Evolutionary conservation across 1,140 invertebrate genomes (phyloP).

Genomic region (Tetramorium simillimum): DNA sequence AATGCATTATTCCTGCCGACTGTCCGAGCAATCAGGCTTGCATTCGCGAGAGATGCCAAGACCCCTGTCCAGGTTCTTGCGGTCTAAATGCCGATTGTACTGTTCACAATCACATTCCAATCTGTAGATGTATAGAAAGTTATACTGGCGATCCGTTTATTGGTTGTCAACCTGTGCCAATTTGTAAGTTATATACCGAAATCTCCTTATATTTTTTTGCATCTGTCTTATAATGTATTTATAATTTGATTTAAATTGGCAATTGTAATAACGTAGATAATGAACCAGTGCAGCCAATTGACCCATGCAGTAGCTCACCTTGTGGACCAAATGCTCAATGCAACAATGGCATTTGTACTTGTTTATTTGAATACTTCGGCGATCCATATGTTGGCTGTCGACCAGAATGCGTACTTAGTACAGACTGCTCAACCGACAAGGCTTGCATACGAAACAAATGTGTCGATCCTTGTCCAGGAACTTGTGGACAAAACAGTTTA

Average conservation of each 20-base stretch:
- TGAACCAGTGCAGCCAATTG: constrained; percentile 12
- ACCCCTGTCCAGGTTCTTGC: constrained; percentile 89
- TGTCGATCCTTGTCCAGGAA: constrained; percentile 86
- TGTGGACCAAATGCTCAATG: constrained; percentile 86
- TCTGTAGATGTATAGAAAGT: constrained; percentile 82
- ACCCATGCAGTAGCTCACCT: constrained; percentile 82
- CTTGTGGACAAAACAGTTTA: constrained; percentile 89
- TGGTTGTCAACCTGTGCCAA: constrained; percentile 82
- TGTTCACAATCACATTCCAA: constrained; percentile 83
- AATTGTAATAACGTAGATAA: not conserved
- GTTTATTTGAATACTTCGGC: constrained; percentile 83
- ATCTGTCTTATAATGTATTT: not conserved
- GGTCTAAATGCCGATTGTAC: constrained; percentile 81
- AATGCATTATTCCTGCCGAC: constrained; percentile 91
- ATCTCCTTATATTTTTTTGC: not conserved
- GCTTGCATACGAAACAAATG: constrained; percentile 89
- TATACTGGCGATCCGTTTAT: constrained; percentile 87
- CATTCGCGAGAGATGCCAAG: constrained; percentile 90
- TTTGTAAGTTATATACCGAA: constrained; percentile 68
- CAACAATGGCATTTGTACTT: constrained; percentile 85
- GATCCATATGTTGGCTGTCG: constrained; percentile 86
- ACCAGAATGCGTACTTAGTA: constrained; percentile 90
- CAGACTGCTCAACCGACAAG: constrained; percentile 88
- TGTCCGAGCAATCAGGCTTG: constrained; percentile 90
- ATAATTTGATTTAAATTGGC: constrained; percentile 10